Percentiles rank a stretch among this genome's conserved stretches.
These are phyloP conservation scores for Echeneis naucrates DNA, from an alignment of 2,797 vertebrate species.

Conservation along the genomic window DNA sequence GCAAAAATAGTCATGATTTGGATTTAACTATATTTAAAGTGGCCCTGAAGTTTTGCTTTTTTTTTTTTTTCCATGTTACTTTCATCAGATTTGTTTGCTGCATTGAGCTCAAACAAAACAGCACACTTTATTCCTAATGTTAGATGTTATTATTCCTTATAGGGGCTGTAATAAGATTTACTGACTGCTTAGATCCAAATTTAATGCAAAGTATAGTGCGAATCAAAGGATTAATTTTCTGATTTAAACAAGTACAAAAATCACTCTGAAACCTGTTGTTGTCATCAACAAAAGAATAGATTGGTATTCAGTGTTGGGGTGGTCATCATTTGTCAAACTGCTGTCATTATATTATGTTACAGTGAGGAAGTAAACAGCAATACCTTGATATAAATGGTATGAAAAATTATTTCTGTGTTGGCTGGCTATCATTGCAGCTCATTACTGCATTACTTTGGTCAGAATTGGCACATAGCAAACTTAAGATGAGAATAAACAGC, in stretches of 20 bases:
- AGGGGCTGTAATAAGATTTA: conserved; percentile 7
- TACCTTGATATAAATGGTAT: not conserved
- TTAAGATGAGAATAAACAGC: conserved; percentile 38
- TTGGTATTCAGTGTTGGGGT: not conserved
- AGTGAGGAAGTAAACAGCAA: not conserved
- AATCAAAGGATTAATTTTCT: conserved; percentile 5
- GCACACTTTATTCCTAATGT: not conserved
- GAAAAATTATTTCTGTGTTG: conserved; percentile 5
- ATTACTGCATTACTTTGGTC: conserved; percentile 45
- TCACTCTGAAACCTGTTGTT: not conserved
- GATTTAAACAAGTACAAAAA: conserved; percentile 6
- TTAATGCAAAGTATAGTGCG: not conserved
- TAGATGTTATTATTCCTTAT: not conserved
- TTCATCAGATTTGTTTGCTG: conserved; percentile 14
- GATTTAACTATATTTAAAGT: not conserved
- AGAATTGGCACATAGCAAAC: conserved; percentile 43
- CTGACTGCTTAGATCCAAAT: conserved; percentile 22
- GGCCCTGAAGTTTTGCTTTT: not conserved
- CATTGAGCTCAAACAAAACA: not conserved
- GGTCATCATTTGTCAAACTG: not conserved
- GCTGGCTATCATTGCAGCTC: not conserved
- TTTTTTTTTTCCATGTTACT: not conserved
- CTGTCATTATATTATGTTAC: conserved; percentile 10
- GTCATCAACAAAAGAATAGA: not conserved
- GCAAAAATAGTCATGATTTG: not conserved